phyloP scores from a whole-genome alignment of 2,113 vertebrate species.

The Lepus timidus region DNA sequence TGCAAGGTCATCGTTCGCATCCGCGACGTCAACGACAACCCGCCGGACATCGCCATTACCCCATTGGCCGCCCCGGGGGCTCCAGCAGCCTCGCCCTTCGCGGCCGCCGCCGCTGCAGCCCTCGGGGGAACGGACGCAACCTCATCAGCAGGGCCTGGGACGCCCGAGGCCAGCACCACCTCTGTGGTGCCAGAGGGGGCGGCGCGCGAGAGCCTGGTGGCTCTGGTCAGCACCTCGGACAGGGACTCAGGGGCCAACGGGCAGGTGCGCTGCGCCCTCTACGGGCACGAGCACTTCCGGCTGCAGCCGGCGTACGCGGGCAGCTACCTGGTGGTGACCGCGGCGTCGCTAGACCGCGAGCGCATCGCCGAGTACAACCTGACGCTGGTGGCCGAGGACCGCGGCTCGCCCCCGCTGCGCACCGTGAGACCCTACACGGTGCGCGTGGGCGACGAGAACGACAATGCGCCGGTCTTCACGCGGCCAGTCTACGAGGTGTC shows the following conservation, averaged over 20 bases:
- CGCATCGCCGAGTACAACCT: conserved; percentile 95
- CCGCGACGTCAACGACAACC: conserved; percentile 96
- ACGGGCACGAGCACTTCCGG: conserved; percentile 94
- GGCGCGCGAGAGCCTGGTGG: conserved; percentile 94
- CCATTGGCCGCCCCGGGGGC: conserved; percentile 90
- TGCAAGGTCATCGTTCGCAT: conserved; percentile 96
- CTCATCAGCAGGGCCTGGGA: conserved; percentile 76
- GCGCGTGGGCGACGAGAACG: conserved; percentile 94
- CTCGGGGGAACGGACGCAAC: conserved; percentile 78
- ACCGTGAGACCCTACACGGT: conserved; percentile 92
- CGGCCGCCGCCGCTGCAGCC: conserved; percentile 86
- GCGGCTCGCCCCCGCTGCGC: conserved; percentile 92
- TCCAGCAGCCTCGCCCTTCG: conserved; percentile 86
- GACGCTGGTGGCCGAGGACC: conserved; percentile 96
- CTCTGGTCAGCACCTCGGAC: conserved; percentile 96
- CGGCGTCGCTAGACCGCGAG: conserved; percentile 92
- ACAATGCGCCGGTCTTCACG: conserved; percentile 93
- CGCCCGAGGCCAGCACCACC: conserved; percentile 76
- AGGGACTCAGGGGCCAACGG: conserved; percentile 94
- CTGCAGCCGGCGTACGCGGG: conserved; percentile 95
- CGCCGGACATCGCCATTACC: conserved; percentile 94
- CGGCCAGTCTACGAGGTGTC: conserved; percentile 92
- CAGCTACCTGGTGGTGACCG: conserved; percentile 96
- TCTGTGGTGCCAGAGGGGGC: conserved; percentile 89
- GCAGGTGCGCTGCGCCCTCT: conserved; percentile 94